Base-by-base conservation (phyloP, 2,113 vertebrate genomes). In the Alexandromys fortis region DNA sequence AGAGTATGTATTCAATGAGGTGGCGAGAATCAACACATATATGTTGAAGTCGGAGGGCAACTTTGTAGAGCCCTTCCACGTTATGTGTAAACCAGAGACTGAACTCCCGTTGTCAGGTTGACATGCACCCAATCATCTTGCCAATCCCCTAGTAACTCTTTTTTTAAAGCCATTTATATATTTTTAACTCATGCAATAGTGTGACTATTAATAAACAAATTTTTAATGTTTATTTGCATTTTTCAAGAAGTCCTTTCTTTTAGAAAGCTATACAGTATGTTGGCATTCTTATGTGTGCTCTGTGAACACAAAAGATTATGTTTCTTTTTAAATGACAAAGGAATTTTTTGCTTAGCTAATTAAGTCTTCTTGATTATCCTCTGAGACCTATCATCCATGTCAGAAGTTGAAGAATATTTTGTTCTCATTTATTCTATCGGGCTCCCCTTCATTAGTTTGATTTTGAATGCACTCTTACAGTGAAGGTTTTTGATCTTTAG, bases 321-420 rank as follows among this genome's bases (percentile, higher is more conserved):
- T n/a, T 92, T 91, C 19, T 35, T 91, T 91, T 97, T 76, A 42
- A 90, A 65, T 17, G 33, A 65, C 30, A 81, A 90, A 97, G 17
- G n/a, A 49, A 55, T 72, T n/a, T 91, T 97, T 90, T 79, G 12
- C 47, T 94, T 47, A 70, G 38, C 78, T 91, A 95, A 86, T 83
- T 89, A 89, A 47, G 49, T 97, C 63, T 10, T 89, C 42, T 79
- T 92, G 65, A 79, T 96, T 87, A 95, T 90, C n/a, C 30, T 86
- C 49, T 85, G 83, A 89, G 61, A 63, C 55, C 65, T 87, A 58
- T 87, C 87, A 63, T 87, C 86, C 83, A 83, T 67, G 49, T 93
- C 58, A 96, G 45, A 38, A 93, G 76, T 94, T 95, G 94, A 90
- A 93, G 75, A 85, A 61, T 92, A 83, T 92, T 93, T 96, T 96